Percentiles rank a stretch among this genome's conserved stretches.
phyloP scores from a whole-genome alignment of 2,888 invertebrate species.

The Lasioglossum malachurum region DNA sequence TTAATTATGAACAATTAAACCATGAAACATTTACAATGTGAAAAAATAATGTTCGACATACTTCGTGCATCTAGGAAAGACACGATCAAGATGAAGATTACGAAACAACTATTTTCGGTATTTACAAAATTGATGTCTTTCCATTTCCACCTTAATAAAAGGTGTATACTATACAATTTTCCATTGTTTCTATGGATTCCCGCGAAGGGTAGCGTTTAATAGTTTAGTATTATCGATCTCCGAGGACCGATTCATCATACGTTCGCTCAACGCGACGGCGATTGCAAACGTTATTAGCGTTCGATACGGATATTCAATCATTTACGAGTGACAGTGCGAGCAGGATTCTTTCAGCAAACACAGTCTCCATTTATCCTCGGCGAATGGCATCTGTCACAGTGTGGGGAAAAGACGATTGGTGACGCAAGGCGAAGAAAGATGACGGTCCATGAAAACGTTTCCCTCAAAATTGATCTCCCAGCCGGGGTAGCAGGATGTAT shows the following conservation, averaged over 20 bases:
- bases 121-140: background rate
- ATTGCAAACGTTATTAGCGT: background rate
- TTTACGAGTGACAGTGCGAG: background rate
- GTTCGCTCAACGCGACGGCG: background rate
- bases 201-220: background rate
- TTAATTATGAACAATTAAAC: too few relatives aligned
- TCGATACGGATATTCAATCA: constrained; percentile 6
- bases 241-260: background rate
- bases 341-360: background rate
- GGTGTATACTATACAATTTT: background rate
- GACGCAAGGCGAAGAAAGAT: background rate
- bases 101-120: background rate
- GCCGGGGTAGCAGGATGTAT: background rate
- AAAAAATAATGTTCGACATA: too few relatives aligned
- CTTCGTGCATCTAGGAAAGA: too few relatives aligned
- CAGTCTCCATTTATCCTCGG: background rate
- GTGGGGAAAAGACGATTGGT: background rate
- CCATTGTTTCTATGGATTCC: background rate
- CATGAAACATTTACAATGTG: too few relatives aligned
- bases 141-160: too few relatives aligned
- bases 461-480: background rate
- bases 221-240: background rate
- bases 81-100: too few relatives aligned
- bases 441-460: background rate
- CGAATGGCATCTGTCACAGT: background rate